Evolutionary conservation across 2,113 vertebrate genomes (phyloP).

Genomic region (Ellobius talpinus): DNA sequence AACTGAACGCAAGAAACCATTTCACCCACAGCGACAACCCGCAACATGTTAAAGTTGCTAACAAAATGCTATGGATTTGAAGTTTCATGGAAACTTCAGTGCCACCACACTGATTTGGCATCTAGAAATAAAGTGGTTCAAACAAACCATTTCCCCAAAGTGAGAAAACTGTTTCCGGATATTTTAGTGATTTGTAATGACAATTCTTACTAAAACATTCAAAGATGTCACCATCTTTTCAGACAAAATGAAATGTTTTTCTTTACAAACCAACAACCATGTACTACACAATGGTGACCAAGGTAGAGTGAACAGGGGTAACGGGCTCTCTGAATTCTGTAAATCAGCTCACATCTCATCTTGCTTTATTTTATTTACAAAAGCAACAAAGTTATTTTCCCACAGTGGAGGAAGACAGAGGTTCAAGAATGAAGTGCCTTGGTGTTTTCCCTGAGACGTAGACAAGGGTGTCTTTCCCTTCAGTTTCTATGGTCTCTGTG

Average conservation of each 20-base stretch:
- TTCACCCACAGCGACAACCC: slow-evolving; percentile 61
- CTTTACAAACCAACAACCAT: not conserved
- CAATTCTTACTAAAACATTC: slow-evolving; percentile 31
- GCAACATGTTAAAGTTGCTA: not conserved
- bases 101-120: not conserved
- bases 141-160: slow-evolving; percentile 14
- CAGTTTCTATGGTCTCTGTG: not conserved
- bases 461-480: no score
- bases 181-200: slow-evolving; percentile 1
- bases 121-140: not conserved
- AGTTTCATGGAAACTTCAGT: not conserved
- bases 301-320: not conserved
- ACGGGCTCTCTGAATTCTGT: not conserved
- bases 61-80: slow-evolving; percentile 27
- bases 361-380: not conserved
- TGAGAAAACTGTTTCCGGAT: not conserved
- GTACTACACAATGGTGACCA: not conserved
- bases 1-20: slow-evolving; percentile 73
- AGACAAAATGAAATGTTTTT: slow-evolving; percentile 37
- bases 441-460: not conserved
- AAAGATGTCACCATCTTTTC: slow-evolving; percentile 20
- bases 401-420: not conserved
- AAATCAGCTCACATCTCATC: not conserved
- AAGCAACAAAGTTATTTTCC: not conserved
- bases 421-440: no score